These are phyloP conservation scores for Anolis apletophallus DNA, from an alignment of 2,797 vertebrate species.

Conservation along the genomic window DNA sequence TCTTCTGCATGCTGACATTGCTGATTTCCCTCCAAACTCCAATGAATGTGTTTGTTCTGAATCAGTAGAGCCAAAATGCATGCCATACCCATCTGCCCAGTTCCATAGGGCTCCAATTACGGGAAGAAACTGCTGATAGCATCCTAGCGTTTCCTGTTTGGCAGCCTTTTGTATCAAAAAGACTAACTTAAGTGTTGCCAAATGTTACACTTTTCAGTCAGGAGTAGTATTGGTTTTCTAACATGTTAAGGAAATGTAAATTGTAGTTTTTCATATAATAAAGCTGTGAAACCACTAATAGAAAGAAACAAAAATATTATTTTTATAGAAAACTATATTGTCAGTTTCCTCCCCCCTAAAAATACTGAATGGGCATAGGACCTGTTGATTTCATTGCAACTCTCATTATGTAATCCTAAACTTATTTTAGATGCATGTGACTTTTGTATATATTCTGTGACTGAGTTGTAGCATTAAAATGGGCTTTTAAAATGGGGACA, in stretches of 20 bases:
- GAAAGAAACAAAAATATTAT: not conserved
- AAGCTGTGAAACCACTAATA: not conserved
- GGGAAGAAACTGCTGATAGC: constrained; percentile 49
- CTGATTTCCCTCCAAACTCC: constrained; percentile 53
- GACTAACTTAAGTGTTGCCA: not conserved
- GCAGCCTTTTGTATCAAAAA: constrained; percentile 9
- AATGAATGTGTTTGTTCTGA: constrained; percentile 57
- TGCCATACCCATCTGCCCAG: constrained; percentile 47
- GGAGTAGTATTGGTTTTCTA: no score
- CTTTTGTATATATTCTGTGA: not conserved
- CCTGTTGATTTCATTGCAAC: not conserved
- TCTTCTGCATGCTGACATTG: constrained; percentile 52
- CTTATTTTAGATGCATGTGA: not conserved
- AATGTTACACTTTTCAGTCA: not conserved
- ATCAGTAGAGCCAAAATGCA: constrained; percentile 54
- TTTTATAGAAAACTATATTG: not conserved
- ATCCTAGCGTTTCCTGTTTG: constrained; percentile 4
- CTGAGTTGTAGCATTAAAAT: not conserved
- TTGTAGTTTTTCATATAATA: not conserved
- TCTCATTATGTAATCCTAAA: not conserved
- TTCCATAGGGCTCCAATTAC: constrained; percentile 52
- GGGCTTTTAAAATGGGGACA: not conserved
- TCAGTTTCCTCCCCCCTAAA: not conserved
- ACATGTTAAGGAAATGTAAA: not conserved
- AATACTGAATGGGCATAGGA: not conserved